Evolutionary conservation across 2,113 vertebrate genomes (phyloP).

Genomic region (Platanista minor): DNA sequence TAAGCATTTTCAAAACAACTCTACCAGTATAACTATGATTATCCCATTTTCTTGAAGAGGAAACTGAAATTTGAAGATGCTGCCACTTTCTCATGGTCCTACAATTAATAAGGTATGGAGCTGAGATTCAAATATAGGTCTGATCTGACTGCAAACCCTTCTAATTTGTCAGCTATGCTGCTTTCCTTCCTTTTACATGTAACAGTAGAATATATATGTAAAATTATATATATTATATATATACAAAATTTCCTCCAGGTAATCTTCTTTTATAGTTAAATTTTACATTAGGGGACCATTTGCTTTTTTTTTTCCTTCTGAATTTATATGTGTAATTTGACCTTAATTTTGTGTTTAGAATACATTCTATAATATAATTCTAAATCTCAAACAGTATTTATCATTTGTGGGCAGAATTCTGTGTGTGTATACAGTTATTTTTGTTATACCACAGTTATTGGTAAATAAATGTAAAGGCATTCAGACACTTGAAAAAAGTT

Average conservation of each 20-base stretch:
- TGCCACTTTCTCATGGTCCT: neutral
- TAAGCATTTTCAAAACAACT: neutral
- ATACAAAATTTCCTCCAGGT: neutral
- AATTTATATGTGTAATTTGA: neutral
- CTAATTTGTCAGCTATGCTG: neutral
- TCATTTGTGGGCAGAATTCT: neutral
- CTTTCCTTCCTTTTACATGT: neutral
- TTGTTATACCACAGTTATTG: neutral
- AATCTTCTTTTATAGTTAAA: neutral
- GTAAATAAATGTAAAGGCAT: neutral
- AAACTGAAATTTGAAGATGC: neutral
- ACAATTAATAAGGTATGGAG: neutral
- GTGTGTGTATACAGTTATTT: neutral
- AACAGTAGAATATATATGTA: neutral
- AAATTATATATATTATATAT: neutral
- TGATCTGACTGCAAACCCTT: neutral
- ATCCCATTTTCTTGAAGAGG: neutral
- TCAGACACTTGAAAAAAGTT: neutral
- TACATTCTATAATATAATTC: neutral
- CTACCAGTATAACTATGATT: neutral
- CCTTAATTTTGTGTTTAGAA: neutral
- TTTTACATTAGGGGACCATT: neutral
- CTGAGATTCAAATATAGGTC: neutral
- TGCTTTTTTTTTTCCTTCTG: neutral
- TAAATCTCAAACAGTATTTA: neutral